These are phyloP conservation scores for Caerostris extrusa DNA, from an alignment of 1,140 invertebrate genomes.

Conservation along the genomic window DNA sequence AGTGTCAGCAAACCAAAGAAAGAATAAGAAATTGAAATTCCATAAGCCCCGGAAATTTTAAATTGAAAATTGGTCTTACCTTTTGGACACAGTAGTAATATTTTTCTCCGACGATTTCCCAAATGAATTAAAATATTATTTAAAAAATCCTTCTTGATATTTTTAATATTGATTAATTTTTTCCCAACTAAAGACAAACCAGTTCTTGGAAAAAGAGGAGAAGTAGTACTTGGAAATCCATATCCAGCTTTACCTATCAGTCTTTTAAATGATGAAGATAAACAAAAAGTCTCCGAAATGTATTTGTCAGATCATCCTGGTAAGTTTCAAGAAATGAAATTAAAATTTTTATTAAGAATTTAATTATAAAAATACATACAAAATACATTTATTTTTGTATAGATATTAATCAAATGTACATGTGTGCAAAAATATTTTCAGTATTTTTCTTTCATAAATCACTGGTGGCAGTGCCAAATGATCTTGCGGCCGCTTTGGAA, in stretches of 20 bases:
- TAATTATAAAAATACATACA: not conserved
- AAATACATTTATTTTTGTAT: not conserved
- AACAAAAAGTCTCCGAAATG: not conserved
- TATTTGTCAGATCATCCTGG: constrained; percentile 48
- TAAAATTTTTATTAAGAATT: not conserved
- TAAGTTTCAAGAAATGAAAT: not conserved
- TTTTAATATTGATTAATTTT: too few relatives aligned
- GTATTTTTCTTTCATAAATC: not conserved
- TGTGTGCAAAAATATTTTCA: not conserved
- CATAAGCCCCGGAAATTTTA: too few relatives aligned
- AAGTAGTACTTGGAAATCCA: constrained; percentile 14
- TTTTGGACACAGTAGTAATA: too few relatives aligned
- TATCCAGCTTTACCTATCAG: constrained; percentile 19
- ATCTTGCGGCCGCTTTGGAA: too few relatives aligned
- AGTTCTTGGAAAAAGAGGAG: constrained; percentile 38
- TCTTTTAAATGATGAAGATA: constrained; percentile 1
- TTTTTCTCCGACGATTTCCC: too few relatives aligned
- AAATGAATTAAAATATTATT: too few relatives aligned
- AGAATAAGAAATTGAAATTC: too few relatives aligned
- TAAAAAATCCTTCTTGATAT: too few relatives aligned
- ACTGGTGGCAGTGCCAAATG: too few relatives aligned
- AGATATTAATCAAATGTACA: not conserved
- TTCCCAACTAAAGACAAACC: not conserved
- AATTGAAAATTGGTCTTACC: too few relatives aligned
- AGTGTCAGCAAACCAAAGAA: too few relatives aligned